Evolutionary conservation across 1,140 invertebrate genomes (phyloP).

Genomic region (Drosophila subobscura): DNA sequence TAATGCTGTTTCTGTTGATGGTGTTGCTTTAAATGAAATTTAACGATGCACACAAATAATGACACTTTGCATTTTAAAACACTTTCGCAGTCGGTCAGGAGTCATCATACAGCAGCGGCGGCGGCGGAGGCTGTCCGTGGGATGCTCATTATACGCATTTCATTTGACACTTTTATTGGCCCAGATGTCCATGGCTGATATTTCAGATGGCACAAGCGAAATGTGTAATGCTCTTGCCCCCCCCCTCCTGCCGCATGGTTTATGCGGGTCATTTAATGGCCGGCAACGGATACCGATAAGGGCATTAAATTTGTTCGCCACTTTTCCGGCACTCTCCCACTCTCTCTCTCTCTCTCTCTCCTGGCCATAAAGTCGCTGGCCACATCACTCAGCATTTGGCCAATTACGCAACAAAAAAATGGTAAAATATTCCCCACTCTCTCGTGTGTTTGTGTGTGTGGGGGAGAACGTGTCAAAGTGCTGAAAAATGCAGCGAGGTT

Average conservation of each 20-base stretch:
- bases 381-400: slow-evolving; percentile 70
- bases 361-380: slow-evolving; percentile 61
- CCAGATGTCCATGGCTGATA: slow-evolving; percentile 51
- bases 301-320: slow-evolving; percentile 65
- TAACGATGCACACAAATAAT: slow-evolving; percentile 80
- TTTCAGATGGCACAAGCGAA: slow-evolving; percentile 55
- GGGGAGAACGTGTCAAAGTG: slow-evolving; percentile 74
- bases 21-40: slow-evolving; percentile 74
- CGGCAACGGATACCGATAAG: slow-evolving; percentile 73
- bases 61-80: slow-evolving; percentile 80
- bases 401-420: slow-evolving; percentile 75
- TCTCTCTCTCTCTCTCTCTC: neutral
- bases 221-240: slow-evolving; percentile 42
- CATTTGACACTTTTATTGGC: slow-evolving; percentile 79
- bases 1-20: neutral
- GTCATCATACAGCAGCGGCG: slow-evolving; percentile 17
- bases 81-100: slow-evolving; percentile 59
- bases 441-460: slow-evolving; percentile 17
- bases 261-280: slow-evolving; percentile 78
- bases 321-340: slow-evolving; percentile 18
- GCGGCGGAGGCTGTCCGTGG: slow-evolving; percentile 12
- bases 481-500: slow-evolving; percentile 65
- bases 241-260: slow-evolving; percentile 22
- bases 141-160: slow-evolving; percentile 76
- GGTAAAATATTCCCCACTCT: slow-evolving; percentile 11